Base-by-base conservation (phyloP, 2,113 vertebrate genomes). In the Chrysochloris asiatica region DNA sequence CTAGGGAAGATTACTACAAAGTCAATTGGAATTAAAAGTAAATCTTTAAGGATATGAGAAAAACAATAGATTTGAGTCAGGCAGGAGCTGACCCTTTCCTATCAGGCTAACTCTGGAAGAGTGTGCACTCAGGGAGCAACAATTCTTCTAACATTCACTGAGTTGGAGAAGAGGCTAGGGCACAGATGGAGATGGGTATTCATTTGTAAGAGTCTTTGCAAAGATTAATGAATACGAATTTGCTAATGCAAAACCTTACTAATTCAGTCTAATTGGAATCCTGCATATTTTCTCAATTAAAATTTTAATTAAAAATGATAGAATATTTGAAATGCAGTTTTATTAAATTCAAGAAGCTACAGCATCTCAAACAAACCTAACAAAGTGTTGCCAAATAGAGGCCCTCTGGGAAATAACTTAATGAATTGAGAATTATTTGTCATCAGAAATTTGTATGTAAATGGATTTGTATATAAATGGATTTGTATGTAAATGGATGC, bases 381-480 rank as follows among this genome's bases (percentile, higher is more conserved):
- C 72, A 95, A 94, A 80, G 11, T 91, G 48, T 92, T 96, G 94
- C 92, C 88, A 95, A 94, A 80, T 87, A 91, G 28, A 94, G 81
- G 81, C n/a, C 90, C 88, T 87, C 72, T 91, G 94, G 92, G 92
- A 94, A 28, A n/a, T 87, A 89, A n/a, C 77, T 41, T 94, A 96
- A 93, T 95, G 82, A 95, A 94, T 77, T 93, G 94, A 95, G 93
- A 96, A 94, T 93, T 93, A 95, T 94, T 96, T 93, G 85, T 93
- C 92, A 94, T 91, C 77, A 95, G 59, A 36, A 94, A 94, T 95
- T 91, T 96, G 88, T 94, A 93, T 93, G 61, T 93, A 96, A 96
- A 96, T 93, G 73, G 82, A 84, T 93, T 96, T 95, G n/a, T 89
- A 95, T 94, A n/a, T 93, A 96, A 96, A 96, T 93, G 73, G 82